phyloP scores from a whole-genome alignment of 30 jellyfish, hydroid and myxozoan genomes.

The Turritopsis rubra region DNA sequence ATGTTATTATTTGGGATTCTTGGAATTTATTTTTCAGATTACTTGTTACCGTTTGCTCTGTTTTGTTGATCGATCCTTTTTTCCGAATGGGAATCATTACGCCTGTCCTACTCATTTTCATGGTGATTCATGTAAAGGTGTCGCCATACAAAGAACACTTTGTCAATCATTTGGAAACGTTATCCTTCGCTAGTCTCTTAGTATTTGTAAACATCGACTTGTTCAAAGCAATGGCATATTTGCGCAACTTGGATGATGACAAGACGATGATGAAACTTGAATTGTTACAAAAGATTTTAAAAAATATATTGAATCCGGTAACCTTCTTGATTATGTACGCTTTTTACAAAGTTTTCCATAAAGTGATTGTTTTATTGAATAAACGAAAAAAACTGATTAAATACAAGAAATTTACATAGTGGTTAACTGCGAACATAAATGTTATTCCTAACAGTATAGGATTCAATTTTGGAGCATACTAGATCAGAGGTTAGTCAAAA shows the following conservation, averaged over 20 bases:
- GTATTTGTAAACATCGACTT: neutral
- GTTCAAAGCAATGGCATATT: neutral
- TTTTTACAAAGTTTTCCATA: too few relatives aligned
- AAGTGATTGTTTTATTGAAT: neutral
- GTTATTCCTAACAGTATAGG: too few relatives aligned
- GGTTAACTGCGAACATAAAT: too few relatives aligned
- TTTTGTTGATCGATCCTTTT: neutral
- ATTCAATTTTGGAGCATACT: too few relatives aligned
- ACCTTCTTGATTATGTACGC: neutral
- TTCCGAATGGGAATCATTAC: neutral
- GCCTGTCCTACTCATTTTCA: neutral
- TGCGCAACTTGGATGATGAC: neutral
- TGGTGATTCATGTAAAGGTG: neutral
- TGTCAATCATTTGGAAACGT: neutral
- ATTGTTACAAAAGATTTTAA: neutral
- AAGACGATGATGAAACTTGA: neutral
- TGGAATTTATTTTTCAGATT: neutral
- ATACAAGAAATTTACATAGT: neutral
- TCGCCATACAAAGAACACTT: neutral
- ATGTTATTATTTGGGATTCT: neutral
- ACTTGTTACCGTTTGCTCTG: neutral
- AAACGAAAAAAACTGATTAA: neutral
- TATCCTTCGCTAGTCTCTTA: neutral
- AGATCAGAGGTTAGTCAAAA: too few relatives aligned
- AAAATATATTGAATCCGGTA: neutral